Evolutionary conservation across 2,113 vertebrate species (phyloP).

Genomic region (Butorides virescens): DNA sequence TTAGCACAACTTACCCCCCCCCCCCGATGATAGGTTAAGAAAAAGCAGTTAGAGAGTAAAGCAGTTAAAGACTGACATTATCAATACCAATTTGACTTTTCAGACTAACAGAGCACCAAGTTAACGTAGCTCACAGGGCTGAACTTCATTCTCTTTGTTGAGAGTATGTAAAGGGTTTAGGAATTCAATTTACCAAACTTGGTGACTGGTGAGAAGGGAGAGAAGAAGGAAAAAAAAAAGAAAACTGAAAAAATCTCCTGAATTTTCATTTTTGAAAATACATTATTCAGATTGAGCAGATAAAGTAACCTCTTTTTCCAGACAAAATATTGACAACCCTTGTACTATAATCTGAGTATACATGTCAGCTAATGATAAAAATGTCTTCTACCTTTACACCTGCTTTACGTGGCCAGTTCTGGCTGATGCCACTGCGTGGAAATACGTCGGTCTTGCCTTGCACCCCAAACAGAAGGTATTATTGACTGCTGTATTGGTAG

Average conservation of each 20-base stretch:
- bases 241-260: neutral
- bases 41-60: neutral
- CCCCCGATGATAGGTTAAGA: neutral
- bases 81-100: neutral
- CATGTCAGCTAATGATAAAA: neutral
- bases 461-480: neutral
- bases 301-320: neutral
- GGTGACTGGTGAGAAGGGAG: neutral
- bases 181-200: neutral
- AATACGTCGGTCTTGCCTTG: neutral
- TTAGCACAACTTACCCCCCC: neutral
- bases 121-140: neutral
- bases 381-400: neutral
- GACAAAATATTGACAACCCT: neutral
- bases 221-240: neutral
- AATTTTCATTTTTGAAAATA: neutral
- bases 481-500: neutral
- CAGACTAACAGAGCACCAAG: neutral
- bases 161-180: neutral
- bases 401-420: neutral
- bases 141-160: neutral
- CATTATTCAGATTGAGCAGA: neutral
- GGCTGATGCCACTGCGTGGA: neutral
- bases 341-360: neutral
- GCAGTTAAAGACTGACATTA: neutral